Evolutionary conservation across 2,888 invertebrate species (phyloP).

Genomic region (Caenorhabditis macrosperma): DNA sequence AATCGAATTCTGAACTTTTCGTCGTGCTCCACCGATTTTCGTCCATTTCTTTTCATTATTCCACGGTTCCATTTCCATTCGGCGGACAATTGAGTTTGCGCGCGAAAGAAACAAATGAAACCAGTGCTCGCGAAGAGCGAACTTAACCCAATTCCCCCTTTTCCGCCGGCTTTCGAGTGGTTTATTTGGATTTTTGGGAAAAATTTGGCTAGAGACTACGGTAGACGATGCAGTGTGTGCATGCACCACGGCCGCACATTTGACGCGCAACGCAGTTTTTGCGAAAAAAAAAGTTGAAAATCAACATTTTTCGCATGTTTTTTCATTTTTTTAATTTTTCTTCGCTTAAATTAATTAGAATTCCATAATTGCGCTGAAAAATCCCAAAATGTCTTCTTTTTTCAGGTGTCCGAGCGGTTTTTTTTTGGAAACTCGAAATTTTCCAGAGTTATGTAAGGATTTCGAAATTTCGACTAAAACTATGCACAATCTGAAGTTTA

Average conservation of each 20-base stretch:
- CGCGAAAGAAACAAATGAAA: background rate
- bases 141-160: background rate
- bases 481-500: too few relatives aligned
- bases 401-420: background rate
- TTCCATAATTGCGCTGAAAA: background rate
- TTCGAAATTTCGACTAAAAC: too few relatives aligned
- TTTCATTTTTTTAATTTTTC: background rate
- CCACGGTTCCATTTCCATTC: background rate
- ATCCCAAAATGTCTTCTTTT: background rate
- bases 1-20: slow-evolving; percentile 2
- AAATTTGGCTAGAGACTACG: too few relatives aligned
- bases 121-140: background rate
- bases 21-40: background rate
- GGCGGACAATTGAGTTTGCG: slow-evolving; percentile 3
- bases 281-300: background rate
- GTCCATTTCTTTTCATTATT: background rate
- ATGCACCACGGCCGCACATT: too few relatives aligned
- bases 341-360: background rate
- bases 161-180: too few relatives aligned
- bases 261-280: background rate
- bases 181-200: background rate
- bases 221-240: too few relatives aligned
- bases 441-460: background rate
- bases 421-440: background rate
- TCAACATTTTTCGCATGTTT: too few relatives aligned